These are phyloP conservation scores for Macroteleia sp. DNA, from an alignment of 2,888 invertebrate genomes.

Conservation along the genomic window DNA sequence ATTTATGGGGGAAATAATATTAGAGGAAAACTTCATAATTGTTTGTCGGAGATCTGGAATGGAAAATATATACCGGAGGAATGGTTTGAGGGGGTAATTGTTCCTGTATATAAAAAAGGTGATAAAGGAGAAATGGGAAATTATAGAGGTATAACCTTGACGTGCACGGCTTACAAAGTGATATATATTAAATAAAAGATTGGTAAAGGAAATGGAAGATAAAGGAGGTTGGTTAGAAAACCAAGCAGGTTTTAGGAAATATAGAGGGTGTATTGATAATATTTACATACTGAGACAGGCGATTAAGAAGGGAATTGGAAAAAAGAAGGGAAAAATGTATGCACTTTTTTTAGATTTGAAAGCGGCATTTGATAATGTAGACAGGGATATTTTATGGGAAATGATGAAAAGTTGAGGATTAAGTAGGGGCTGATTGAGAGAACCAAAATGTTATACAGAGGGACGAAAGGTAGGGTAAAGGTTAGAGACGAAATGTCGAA, in stretches of 20 bases:
- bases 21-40: background rate
- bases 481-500: no score
- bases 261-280: constrained; percentile 15
- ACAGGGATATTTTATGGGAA: background rate
- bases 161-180: constrained; percentile 20
- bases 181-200: background rate
- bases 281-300: constrained; percentile 1
- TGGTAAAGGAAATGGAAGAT: background rate
- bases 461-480: constrained; percentile 7
- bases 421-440: constrained; percentile 1
- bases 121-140: background rate
- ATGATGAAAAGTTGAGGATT: background rate
- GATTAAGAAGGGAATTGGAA: background rate
- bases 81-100: background rate
- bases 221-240: background rate
- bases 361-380: constrained; percentile 14
- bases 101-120: constrained; percentile 4
- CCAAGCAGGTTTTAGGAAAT: constrained; percentile 18
- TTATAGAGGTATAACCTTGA: background rate
- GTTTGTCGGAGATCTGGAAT: background rate
- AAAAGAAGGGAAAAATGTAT: background rate
- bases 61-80: background rate
- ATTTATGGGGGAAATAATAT: background rate
- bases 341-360: constrained; percentile 4
- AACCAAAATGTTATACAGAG: background rate